Evolutionary conservation across 1,140 invertebrate species (phyloP).

Genomic region (Harpegnathos saltator): DNA sequence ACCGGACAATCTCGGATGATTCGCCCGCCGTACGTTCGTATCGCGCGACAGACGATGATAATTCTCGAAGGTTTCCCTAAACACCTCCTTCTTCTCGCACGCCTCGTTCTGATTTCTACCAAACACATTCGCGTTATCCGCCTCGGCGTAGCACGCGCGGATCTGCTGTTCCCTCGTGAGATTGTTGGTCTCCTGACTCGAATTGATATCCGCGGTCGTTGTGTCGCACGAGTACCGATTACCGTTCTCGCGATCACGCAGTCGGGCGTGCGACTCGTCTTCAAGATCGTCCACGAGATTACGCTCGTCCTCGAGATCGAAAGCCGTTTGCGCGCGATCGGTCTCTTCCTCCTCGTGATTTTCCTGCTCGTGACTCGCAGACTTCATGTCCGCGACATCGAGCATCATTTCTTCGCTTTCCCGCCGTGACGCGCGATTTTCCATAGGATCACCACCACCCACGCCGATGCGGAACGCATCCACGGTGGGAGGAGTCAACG

Average conservation of each 20-base stretch:
- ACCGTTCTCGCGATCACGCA: slow-evolving; percentile 67
- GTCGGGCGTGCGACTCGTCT: not conserved
- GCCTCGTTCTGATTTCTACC: slow-evolving; percentile 76
- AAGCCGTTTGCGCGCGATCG: slow-evolving; percentile 52
- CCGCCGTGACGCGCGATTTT: slow-evolving; percentile 75
- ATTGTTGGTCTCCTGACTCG: slow-evolving; percentile 49
- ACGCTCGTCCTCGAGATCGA: slow-evolving; percentile 22
- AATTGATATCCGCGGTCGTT: slow-evolving; percentile 32
- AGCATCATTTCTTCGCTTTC: slow-evolving; percentile 75
- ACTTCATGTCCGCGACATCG: slow-evolving; percentile 69
- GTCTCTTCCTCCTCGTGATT: not conserved
- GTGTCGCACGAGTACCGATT: slow-evolving; percentile 65
- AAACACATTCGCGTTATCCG: slow-evolving; percentile 74
- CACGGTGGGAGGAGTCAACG: slow-evolving; percentile 80
- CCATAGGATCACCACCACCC: slow-evolving; percentile 79
- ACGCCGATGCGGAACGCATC: slow-evolving; percentile 81
- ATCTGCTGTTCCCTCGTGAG: slow-evolving; percentile 65
- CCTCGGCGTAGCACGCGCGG: slow-evolving; percentile 52
- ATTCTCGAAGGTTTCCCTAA: slow-evolving; percentile 63
- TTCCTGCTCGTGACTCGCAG: slow-evolving; percentile 28
- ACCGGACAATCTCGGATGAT: slow-evolving; percentile 44
- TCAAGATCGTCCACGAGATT: slow-evolving; percentile 21
- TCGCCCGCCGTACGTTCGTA: slow-evolving; percentile 53
- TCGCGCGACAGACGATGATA: slow-evolving; percentile 43
- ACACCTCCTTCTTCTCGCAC: slow-evolving; percentile 50